A percentile compares a stretch with the other conserved stretches of the same genome.
These are phyloP conservation scores for Valencia hispanica DNA, from an alignment of 2,797 vertebrate species.

Conservation along the genomic window DNA sequence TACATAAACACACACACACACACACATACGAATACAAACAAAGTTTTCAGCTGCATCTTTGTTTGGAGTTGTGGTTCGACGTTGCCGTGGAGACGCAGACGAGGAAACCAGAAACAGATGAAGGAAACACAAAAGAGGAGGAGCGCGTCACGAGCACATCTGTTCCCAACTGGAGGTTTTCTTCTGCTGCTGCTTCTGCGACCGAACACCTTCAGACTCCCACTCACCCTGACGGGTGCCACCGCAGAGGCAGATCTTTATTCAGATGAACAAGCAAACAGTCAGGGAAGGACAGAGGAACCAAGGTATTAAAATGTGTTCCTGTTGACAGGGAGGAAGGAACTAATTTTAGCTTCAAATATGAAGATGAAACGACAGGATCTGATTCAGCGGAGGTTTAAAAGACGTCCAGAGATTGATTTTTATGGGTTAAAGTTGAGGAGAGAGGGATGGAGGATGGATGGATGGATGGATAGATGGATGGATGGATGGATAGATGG, in stretches of 20 bases:
- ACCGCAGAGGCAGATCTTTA: no score
- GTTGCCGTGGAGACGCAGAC: conserved; percentile 46
- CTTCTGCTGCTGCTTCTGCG: background rate
- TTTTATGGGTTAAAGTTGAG: conserved; percentile 12
- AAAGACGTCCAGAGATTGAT: background rate
- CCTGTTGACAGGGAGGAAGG: no score
- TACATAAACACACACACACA: conserved; percentile 43
- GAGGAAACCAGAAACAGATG: conserved; percentile 44
- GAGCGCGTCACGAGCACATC: conserved; percentile 28
- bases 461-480: conserved; percentile 42
- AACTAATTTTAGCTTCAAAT: background rate
- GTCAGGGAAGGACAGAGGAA: no score
- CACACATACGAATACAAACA: conserved; percentile 18
- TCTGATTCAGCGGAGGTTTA: background rate
- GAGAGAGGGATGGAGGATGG: conserved; percentile 30
- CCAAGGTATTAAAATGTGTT: no score
- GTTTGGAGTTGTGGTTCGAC: conserved; percentile 55
- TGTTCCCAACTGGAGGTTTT: conserved; percentile 23
- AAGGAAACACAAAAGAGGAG: conserved; percentile 28
- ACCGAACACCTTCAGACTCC: background rate
- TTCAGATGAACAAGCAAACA: no score
- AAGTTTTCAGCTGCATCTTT: conserved; percentile 52
- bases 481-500: conserved; percentile 28
- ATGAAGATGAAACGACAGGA: background rate
- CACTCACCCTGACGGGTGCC: no score